These are phyloP conservation scores for Gryon sp. DNA, from an alignment of 1,140 invertebrate species.

Conservation along the genomic window DNA sequence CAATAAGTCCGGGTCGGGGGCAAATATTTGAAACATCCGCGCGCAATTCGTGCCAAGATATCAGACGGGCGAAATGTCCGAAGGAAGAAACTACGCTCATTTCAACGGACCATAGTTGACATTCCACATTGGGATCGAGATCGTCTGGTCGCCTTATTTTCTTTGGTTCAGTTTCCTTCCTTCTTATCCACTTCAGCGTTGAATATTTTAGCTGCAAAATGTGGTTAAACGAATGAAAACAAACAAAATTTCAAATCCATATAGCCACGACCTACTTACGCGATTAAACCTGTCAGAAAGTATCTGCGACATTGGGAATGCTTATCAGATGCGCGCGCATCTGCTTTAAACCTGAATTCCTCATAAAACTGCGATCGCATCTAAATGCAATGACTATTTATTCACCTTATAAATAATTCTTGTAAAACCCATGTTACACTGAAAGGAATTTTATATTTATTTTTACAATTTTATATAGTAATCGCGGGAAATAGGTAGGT, in stretches of 20 bases:
- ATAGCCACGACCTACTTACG: constrained; percentile 27
- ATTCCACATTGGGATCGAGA: constrained; percentile 71
- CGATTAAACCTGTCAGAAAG: constrained; percentile 29
- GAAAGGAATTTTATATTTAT: too few relatives aligned
- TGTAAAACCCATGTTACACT: too few relatives aligned
- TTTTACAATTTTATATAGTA: too few relatives aligned
- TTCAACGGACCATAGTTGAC: constrained; percentile 66
- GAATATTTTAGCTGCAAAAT: constrained; percentile 44
- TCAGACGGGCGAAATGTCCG: constrained; percentile 68
- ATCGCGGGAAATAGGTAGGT: too few relatives aligned
- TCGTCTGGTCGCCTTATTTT: constrained; percentile 71
- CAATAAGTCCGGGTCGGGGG: constrained; percentile 67
- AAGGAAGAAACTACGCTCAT: constrained; percentile 69
- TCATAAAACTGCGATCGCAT: constrained; percentile 47
- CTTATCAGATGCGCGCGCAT: constrained; percentile 40
- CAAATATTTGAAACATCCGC: constrained; percentile 73
- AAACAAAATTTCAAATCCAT: not conserved
- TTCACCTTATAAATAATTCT: constrained; percentile 52
- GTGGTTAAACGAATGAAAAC: not conserved
- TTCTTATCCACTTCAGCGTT: constrained; percentile 12
- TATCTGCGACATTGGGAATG: constrained; percentile 26
- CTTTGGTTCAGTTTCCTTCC: constrained; percentile 35
- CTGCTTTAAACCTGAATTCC: constrained; percentile 40
- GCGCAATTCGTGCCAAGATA: constrained; percentile 70
- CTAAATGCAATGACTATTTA: constrained; percentile 41